Base-by-base conservation (phyloP, 2,113 vertebrate species). In the Oostethus manadensis region DNA sequence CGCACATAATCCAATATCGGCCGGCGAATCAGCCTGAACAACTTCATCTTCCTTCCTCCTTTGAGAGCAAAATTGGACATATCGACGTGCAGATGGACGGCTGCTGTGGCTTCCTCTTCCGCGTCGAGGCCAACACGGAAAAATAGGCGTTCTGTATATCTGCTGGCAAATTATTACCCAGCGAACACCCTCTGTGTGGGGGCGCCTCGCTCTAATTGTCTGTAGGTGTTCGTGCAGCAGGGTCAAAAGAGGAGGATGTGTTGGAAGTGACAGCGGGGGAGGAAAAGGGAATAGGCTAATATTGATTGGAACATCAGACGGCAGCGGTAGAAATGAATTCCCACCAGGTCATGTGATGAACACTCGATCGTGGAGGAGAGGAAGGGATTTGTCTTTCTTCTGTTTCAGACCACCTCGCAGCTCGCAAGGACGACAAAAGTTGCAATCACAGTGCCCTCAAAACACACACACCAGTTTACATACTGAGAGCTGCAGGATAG, bases 371-470 rank as follows among this genome's bases (percentile, higher is more conserved):
- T 49, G 53, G 51, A 62, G 61, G 56, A 55, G 56, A 60, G 60
- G 60, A 62, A 66, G 35, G 60, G 47, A 73, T 69, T 62, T 76
- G 63, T 47, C 70, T 73, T 23, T 45, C 45, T 64, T 54, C 56
- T 17, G 47, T 38, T 33, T 59, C 53, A 58, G n/a, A 60, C 46
- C 2, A n/a, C 40, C 17, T 60, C 3, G 40, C 38, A 40, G 22
- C 38, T 13, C 20, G 14, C 17, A 64, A 48, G 59, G 33, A 59
- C 71, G 48, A 60, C 57, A 72, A 71, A 72, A 62, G 68, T 72
- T 72, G 73, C 68, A 82, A 83, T 83, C 77, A 78, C 56, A 63
- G 51, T 49, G 33, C 46, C 56, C 56, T 53, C 58, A 66, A 23
- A 49, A 48, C 20, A 10, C 66, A 62, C 64, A n/a, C n/a, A n/a